phyloP scores from a whole-genome alignment of 2,797 vertebrate species.

The Sternarchorhynchus goeldii region DNA sequence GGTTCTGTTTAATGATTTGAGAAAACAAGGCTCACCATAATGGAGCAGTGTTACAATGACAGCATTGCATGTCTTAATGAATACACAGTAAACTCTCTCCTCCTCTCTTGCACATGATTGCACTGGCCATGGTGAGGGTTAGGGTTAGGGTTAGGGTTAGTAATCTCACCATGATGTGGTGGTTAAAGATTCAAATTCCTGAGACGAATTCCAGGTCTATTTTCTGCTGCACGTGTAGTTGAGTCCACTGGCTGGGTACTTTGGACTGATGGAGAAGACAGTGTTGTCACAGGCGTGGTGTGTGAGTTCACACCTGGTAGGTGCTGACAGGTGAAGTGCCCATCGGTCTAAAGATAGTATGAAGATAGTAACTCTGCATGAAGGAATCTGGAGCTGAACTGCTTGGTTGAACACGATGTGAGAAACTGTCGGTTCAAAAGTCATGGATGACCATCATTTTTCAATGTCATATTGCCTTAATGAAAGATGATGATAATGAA shows the following conservation, averaged over 20 bases:
- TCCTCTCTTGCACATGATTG: background rate
- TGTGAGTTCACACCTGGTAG: slow-evolving; percentile 52
- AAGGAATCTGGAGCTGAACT: background rate
- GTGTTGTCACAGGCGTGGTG: slow-evolving; percentile 48
- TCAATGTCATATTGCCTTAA: slow-evolving; percentile 21
- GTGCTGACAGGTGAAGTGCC: slow-evolving; percentile 63
- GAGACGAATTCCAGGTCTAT: slow-evolving; percentile 62
- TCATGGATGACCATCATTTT: background rate
- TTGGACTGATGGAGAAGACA: slow-evolving; percentile 59
- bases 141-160: no score
- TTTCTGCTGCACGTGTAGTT: slow-evolving; percentile 60
- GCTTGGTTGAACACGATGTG: background rate
- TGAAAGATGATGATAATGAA: slow-evolving; percentile 3
- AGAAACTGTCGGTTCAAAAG: no score
- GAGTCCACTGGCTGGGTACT: slow-evolving; percentile 68
- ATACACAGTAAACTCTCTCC: background rate
- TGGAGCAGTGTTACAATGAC: background rate
- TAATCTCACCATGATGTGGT: slow-evolving; percentile 64
- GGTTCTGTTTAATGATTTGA: slow-evolving; percentile 15
- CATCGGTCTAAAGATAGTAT: slow-evolving; percentile 13
- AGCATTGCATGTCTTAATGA: background rate
- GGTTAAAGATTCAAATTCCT: slow-evolving; percentile 66
- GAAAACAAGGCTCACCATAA: background rate
- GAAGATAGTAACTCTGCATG: background rate
- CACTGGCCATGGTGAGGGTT: background rate